Conservation (phyloP, 2,113 vertebrate genomes). For the Salminus brasiliensis region DNA sequence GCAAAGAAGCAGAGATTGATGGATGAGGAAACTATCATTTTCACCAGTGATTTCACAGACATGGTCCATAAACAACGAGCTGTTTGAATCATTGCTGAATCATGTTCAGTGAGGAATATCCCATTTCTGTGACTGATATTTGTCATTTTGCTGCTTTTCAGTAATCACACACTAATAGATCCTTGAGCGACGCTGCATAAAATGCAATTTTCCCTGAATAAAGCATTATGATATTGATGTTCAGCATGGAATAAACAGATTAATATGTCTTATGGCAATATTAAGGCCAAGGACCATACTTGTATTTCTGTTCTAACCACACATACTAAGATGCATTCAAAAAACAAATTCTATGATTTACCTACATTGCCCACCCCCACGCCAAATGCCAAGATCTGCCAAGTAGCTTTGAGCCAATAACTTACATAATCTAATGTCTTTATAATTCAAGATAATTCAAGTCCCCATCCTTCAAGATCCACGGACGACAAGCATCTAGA, state of each 20-base stretch:
- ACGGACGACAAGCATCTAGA: too few species aligned
- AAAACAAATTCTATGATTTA: too few species aligned
- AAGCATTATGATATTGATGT: background rate
- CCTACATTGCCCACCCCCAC: too few species aligned
- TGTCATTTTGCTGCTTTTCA: background rate
- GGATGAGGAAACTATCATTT: conserved; percentile 28
- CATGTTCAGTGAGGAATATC: background rate
- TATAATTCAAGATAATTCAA: too few species aligned
- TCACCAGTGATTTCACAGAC: conserved; percentile 18
- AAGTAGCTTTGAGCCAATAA: too few species aligned
- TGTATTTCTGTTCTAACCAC: background rate
- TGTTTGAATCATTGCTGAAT: background rate
- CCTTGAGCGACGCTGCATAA: background rate
- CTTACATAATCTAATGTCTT: too few species aligned
- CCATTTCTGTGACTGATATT: conserved; percentile 5
- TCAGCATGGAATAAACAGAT: background rate
- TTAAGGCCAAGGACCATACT: background rate
- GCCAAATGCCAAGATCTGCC: too few species aligned
- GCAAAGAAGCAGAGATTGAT: conserved; percentile 1
- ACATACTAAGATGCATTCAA: background rate
- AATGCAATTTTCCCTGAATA: background rate
- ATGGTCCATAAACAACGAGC: background rate
- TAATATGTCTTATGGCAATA: background rate
- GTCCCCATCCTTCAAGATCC: too few species aligned
- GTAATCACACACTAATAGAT: background rate